Evolutionary conservation across 2,113 vertebrate species (phyloP), one percentile per base, ranked within the genome.

Genomic region (Amia ocellicauda): DNA sequence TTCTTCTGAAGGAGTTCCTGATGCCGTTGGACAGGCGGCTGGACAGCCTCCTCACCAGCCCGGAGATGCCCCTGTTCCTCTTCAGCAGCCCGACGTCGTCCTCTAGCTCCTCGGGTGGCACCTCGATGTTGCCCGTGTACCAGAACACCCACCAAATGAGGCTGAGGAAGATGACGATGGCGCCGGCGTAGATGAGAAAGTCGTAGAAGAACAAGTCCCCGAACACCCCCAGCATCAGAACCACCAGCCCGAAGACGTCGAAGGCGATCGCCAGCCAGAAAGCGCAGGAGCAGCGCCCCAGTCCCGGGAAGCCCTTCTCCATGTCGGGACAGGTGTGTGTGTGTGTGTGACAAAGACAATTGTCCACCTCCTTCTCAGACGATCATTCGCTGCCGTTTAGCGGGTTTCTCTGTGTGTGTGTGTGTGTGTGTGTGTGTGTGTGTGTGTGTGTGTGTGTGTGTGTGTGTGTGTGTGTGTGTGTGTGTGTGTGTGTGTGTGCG

Each of bases 91-190:
- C 85, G 69, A 90, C 80, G 72, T 86, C 85, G 27, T 86, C 86
- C 53, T 77, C 69, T 77, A 92, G 60, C 69, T 93, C 88, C 20
- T 89, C 88, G 0, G 70, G 78, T 0, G 88, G 86, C 64, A 94
- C 87, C 24, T 95, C 92, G 29, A 96, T 86, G 87, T 98, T 98
- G 57, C 93, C 92, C 0, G 87, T 84, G 84, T 91, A 96, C 96
- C 96, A 98, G 83, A 94, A 94, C 63, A 97, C 81, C 95, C 95
- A 98, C 93, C 94, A 96, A 65, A 96, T 83, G 41, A 98, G 86
- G 78, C 94, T 95, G 72, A 96, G 69, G 81, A 98, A 94, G 77
- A 96, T 86, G 68, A 92, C 68, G 63, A 94, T 88, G 51, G 91
- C 85, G 3, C 95, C 95, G 23, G 74, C 78, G 55, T 95, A 98